Evolutionary conservation across 2,797 vertebrate genomes (phyloP), one percentile per base, ranked within the genome.

Genomic region (Leucoraja ocellata): DNA sequence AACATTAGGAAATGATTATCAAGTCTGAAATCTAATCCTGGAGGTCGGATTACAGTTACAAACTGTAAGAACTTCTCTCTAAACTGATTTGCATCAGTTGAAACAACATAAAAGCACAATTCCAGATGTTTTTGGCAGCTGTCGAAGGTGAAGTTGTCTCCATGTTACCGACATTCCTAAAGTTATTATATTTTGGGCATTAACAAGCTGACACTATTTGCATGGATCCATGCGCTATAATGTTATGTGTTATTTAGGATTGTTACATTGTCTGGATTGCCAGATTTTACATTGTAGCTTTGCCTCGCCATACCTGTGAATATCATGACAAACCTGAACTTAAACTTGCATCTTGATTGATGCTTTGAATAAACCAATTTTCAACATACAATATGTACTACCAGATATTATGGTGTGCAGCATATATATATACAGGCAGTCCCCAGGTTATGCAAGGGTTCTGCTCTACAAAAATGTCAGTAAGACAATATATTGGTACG

Each of bases 81-180:
- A 63, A 88, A 68, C 61, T 88, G 84, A 68, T 88, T 36, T 36
- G 71, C 25, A 92, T 54, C 68, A 92, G 68, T 76, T 76, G 21
- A 88, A 88, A 88, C 63, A 32, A 88, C 61, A 88, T 88, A 54
- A 92, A 92, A n/a, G 39, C 25, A 28, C 71, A 28, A 39, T 92
- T 54, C 71, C 68, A 92, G 39, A 76, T n/a, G 3, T 1, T 91
- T 71, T 71, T 13, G 9, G 90, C 46, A 39, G 73, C 71, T 54
- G 23, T 46, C 54, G 73, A 58, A 74, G 5, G 23, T 92, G 39
- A 73, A 91, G 71, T 54, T 76, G 11, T 14, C 73, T 23, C 25
- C 32, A 74, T 58, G 9, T 54, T 39, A 46, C 1, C 14, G 76
- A 46, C 23, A 54, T 76, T 92, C 71, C 36, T 13, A 54, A 76